These are phyloP conservation scores for Crotalus tigris DNA, from an alignment of 2,113 vertebrate species.

Conservation along the genomic window DNA sequence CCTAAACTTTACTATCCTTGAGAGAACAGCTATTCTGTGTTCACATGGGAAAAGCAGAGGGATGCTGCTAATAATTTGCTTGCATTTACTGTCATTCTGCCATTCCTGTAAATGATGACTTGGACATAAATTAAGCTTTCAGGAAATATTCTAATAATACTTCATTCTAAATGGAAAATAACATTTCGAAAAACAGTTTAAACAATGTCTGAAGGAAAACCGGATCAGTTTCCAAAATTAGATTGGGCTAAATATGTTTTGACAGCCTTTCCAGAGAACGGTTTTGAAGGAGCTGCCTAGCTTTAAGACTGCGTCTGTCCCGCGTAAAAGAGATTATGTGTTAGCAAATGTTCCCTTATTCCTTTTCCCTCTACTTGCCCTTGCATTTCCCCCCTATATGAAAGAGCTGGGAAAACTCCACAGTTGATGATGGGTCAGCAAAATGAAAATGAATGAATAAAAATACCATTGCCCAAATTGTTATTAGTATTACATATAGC, in stretches of 20 bases:
- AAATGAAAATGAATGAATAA: not conserved
- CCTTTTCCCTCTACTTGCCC: too few relatives aligned
- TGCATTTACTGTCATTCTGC: not conserved
- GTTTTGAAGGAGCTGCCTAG: constrained; percentile 23
- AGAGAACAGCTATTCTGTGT: not conserved
- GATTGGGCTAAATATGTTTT: constrained; percentile 41
- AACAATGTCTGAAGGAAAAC: not conserved
- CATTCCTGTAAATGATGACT: not conserved
- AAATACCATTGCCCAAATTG: not conserved
- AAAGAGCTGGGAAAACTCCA: not conserved
- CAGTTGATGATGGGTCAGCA: not conserved
- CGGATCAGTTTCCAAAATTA: constrained; percentile 44
- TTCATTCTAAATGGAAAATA: not conserved
- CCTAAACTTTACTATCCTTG: not conserved
- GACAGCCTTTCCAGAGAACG: constrained; percentile 42
- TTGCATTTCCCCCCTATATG: not conserved
- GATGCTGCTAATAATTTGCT: not conserved
- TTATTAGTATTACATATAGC: not conserved
- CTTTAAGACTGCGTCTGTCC: not conserved
- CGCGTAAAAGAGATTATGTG: not conserved
- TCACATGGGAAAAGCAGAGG: not conserved
- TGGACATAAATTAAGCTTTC: not conserved
- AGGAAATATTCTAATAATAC: not conserved
- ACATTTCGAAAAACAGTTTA: constrained; percentile 29
- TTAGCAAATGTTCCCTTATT: not conserved